Evolutionary conservation across 2,113 vertebrate genomes (phyloP).

Genomic region (Hepsetus odoe): DNA sequence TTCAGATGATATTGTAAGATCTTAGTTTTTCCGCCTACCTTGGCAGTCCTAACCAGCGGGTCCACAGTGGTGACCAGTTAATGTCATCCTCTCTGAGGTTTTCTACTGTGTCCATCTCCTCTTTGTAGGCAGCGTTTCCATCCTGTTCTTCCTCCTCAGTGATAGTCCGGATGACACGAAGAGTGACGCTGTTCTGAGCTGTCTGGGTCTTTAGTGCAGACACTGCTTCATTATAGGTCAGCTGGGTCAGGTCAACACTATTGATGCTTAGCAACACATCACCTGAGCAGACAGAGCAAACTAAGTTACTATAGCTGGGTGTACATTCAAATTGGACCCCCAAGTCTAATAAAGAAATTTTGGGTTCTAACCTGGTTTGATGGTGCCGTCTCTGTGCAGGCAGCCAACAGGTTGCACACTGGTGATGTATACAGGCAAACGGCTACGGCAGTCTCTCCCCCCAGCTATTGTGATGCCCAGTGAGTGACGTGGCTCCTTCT

Average conservation of each 20-base stretch:
- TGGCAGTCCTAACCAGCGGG: constrained; percentile 86
- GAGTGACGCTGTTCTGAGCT: constrained; percentile 79
- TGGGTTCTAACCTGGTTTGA: constrained; percentile 80
- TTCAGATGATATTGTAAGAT: no score
- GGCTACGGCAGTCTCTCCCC: constrained; percentile 85
- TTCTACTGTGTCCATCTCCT: constrained; percentile 73
- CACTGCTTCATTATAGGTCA: constrained; percentile 87
- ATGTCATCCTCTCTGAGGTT: constrained; percentile 74
- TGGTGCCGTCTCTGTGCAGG: constrained; percentile 87
- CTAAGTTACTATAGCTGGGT: neutral
- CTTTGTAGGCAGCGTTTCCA: constrained; percentile 53
- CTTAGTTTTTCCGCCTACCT: constrained; percentile 71
- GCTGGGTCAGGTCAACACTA: constrained; percentile 84
- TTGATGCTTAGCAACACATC: constrained; percentile 90
- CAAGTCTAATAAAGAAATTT: neutral
- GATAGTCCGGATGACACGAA: constrained; percentile 83
- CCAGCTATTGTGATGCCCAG: constrained; percentile 92
- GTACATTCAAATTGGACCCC: neutral
- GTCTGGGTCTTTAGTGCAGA: constrained; percentile 86
- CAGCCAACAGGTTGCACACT: constrained; percentile 91
- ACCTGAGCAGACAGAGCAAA: constrained; percentile 68
- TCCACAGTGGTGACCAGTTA: constrained; percentile 88
- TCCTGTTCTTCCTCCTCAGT: constrained; percentile 67
- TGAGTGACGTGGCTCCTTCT: constrained; percentile 88
- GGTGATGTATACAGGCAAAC: constrained; percentile 88